Base-by-base conservation (phyloP, 1,140 invertebrate species). In the Caenorhabditis brenneri region DNA sequence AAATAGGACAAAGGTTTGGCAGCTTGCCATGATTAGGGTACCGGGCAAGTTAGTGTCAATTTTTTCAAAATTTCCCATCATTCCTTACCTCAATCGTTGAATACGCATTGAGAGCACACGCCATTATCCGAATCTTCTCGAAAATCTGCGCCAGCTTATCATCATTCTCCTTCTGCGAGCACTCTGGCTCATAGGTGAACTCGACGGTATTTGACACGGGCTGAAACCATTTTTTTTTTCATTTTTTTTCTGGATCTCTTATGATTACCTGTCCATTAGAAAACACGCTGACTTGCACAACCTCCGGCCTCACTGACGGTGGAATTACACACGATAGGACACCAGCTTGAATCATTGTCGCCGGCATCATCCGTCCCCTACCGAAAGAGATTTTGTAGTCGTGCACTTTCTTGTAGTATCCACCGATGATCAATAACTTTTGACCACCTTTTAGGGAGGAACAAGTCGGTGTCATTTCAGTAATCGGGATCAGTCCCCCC, bases 251-350 rank as follows among this genome's bases (percentile, higher is more conserved):
- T n/a, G n/a, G n/a, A n/a, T n/a, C 65, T 12, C 36, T 74, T 16
- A 36, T 42, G 33, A 74, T 24, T 15, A 36, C 15, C 65, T 58
- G 55, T 33, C 60, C 79, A 53, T 84, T 81, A 39, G 78, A 84
- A 36, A 80, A 53, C 27, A 84, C 78, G n/a, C 19, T n/a, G 0
- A 84, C 27, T 29, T 48, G 60, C 2, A 80, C 55, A 7, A 39
- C 29, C 31, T 74, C 84, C 39, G 48, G 80, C 48, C 16, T 55
- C 6, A 55, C 15, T 46, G 49, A 58, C 91, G 95, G 94, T 89
- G 96, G 96, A 91, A 95, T 96, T 91, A 95, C 96, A 92, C 96
- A 97, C 53, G 96, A 93, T n/a, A 98, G 92, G 12, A 98, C 95
- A 31, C 96, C 96, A 88, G 94, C 95, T 92, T 98, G 96, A 31